Percentiles rank a stretch among this genome's conserved stretches.
phyloP scores from a whole-genome alignment of 2,888 invertebrate genomes.

The Himalopsyche kuldschensis region DNA sequence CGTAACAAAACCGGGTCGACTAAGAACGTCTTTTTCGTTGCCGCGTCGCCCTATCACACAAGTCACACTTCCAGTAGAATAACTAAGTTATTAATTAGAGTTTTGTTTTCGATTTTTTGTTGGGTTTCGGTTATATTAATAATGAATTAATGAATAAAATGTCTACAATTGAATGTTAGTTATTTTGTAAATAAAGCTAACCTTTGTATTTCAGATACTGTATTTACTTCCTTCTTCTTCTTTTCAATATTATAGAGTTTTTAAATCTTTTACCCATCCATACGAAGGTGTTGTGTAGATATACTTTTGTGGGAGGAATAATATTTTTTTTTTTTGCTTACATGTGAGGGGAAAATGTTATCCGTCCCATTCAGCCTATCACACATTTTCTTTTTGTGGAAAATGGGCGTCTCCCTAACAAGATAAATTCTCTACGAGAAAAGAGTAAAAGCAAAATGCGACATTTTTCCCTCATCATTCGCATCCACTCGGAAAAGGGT shows the following conservation, averaged over 20 bases:
- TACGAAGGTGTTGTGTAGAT: background rate
- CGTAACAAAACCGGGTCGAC: no score
- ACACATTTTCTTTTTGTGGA: slow-evolving; percentile 3
- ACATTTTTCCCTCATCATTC: background rate
- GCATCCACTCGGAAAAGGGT: background rate
- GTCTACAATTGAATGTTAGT: no score
- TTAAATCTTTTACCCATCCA: background rate
- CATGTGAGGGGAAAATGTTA: background rate
- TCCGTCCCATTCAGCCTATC: background rate
- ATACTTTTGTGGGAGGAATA: background rate
- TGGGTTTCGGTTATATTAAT: no score
- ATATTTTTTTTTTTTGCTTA: background rate
- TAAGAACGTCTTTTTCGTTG: no score
- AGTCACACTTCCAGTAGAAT: no score
- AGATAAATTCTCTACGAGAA: slow-evolving; percentile 17
- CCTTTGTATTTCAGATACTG: no score
- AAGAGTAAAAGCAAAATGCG: background rate
- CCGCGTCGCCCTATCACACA: no score
- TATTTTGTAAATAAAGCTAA: no score
- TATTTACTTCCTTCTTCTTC: no score
- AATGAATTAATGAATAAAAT: no score
- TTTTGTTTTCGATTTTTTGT: no score
- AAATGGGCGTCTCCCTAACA: slow-evolving; percentile 15
- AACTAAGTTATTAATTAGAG: no score
- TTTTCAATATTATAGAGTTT: background rate